A percentile compares a stretch with the other conserved stretches of the same genome.
These are phyloP conservation scores for Metaphire vulgaris DNA, from an alignment of 1,140 invertebrate genomes.

Conservation along the genomic window DNA sequence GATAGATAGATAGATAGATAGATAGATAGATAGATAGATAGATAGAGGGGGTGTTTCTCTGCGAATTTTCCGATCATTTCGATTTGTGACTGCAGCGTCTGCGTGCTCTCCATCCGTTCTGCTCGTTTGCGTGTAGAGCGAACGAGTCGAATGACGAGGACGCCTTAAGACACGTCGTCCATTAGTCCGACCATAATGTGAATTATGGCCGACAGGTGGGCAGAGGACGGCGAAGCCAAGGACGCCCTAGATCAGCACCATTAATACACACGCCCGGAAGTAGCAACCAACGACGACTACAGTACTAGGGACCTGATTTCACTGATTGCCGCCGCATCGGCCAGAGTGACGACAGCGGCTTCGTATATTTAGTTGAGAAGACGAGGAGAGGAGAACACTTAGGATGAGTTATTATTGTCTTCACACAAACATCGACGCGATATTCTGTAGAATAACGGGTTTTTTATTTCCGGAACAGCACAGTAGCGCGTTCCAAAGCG, in stretches of 20 bases:
- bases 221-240: too few relatives aligned
- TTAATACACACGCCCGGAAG: neutral
- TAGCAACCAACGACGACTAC: neutral
- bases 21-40: neutral
- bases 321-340: neutral
- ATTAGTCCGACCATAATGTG: neutral
- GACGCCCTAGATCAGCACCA: too few relatives aligned
- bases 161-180: neutral
- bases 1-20: neutral
- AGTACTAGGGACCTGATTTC: neutral
- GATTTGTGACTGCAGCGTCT: neutral
- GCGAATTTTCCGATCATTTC: neutral
- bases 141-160: neutral
- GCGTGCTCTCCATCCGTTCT: neutral
- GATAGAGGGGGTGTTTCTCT: neutral
- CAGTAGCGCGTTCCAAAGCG: too few relatives aligned
- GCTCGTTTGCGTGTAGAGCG: too few relatives aligned
- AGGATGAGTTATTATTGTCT: too few relatives aligned
- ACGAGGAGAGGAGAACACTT: too few relatives aligned
- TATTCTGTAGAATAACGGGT: too few relatives aligned
- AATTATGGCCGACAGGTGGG: too few relatives aligned
- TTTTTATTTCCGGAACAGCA: too few relatives aligned
- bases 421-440: too few relatives aligned
- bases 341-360: too few relatives aligned
- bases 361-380: too few relatives aligned